These are phyloP conservation scores for Zeus faber DNA, from an alignment of 2,113 vertebrate species.

Conservation along the genomic window DNA sequence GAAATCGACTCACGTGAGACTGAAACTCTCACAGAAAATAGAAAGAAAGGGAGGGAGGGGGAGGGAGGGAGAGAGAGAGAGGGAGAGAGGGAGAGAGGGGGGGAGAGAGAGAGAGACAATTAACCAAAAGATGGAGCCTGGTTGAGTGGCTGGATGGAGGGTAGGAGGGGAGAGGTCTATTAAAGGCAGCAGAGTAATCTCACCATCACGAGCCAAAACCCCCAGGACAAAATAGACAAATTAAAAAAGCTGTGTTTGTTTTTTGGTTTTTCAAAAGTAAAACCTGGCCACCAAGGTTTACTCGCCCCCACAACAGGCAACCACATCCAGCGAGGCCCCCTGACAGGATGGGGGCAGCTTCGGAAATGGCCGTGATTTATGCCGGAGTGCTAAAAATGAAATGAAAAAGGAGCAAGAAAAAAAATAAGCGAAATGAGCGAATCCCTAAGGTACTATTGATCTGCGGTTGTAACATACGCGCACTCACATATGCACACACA, in stretches of 20 bases:
- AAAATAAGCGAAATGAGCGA: conserved; percentile 17
- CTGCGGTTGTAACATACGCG: conserved; percentile 26
- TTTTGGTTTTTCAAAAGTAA: conserved; percentile 9
- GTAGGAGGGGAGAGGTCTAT: conserved; percentile 13
- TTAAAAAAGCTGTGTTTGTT: background rate
- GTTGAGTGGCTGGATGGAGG: too few relatives aligned
- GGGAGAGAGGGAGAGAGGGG: too few relatives aligned
- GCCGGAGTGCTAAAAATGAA: conserved; percentile 24
- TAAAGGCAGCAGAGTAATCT: background rate
- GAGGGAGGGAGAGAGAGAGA: too few relatives aligned
- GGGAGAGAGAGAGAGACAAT: background rate
- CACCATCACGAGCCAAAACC: background rate
- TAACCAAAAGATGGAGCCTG: too few relatives aligned
- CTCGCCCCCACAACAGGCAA: too few relatives aligned
- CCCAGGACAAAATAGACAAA: conserved; percentile 10
- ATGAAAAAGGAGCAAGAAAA: conserved; percentile 31
- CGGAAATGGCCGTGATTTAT: conserved; percentile 24
- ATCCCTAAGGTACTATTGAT: conserved; percentile 53
- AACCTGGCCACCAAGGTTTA: too few relatives aligned
- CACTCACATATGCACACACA: too few relatives aligned
- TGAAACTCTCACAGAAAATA: conserved; percentile 10
- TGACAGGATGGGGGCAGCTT: conserved; percentile 5
- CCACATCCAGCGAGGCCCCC: background rate
- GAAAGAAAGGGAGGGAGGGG: too few relatives aligned
- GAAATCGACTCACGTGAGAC: conserved; percentile 16